Evolutionary conservation across 1,140 invertebrate genomes (phyloP), one percentile per base, ranked within the genome.

Genomic region (Drosophila chauvacae): DNA sequence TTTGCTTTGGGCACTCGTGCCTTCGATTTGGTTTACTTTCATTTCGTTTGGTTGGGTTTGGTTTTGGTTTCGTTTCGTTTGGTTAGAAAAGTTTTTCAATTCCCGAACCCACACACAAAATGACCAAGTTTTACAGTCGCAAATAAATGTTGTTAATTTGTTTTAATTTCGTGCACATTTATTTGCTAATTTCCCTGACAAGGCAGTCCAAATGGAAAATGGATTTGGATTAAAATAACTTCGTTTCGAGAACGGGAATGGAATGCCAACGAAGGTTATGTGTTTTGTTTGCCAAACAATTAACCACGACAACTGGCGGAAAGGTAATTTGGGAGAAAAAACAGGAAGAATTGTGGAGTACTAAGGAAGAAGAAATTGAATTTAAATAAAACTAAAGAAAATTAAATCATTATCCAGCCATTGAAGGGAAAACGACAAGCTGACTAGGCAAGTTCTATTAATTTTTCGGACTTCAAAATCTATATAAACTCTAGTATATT

Each of bases 131-230:
- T 87, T 64, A 83, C 77, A 80, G 80, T 77, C 75, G 68, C 71
- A 84, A 87, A 83, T 88, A 87, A 87, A 87, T 83, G 83, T 87
- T 87, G 84, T 88, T 87, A 87, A 87, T 87, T 87, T 83, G 83
- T 88, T 88, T 87, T 88, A 78, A 83, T 87, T 80, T 77, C 84
- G 59, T 30, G 64, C 63, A 73, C 75, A 82, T 82, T 82, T 78
- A 81, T 77, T 81, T 77, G 75, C 70, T 73, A 82, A 82, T 82
- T 82, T 74, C 56, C 61, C 28, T 33, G 42, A 58, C 78, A 76
- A 72, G 63, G 6, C 64, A 69, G 61, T 44, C 65, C 47, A 80
- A 80, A 58, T 62, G 69, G 66, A 72, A 68, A 60, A 58, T 47
- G 44, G 50, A 57, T 77, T 77, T 64, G 59, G 35, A 73, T 74